phyloP scores from a whole-genome alignment of 92 coral and sea anemone genomes.

The Palythoa heliodiscus region DNA sequence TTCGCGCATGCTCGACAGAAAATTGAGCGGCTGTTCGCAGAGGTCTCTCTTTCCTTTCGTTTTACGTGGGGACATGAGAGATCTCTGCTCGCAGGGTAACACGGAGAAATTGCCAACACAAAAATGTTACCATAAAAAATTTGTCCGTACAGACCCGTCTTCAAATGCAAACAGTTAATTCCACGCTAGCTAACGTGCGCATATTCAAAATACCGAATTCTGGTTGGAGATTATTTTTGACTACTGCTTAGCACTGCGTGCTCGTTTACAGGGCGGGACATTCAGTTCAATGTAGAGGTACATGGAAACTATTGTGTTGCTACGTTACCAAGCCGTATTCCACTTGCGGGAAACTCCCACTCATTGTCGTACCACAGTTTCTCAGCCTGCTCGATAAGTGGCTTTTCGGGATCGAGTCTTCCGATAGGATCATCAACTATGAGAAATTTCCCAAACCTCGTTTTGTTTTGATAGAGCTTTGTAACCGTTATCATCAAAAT shows the following conservation, averaged over 20 bases:
- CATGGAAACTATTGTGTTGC: background rate
- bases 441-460: constrained; percentile 76
- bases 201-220: background rate
- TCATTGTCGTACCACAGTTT: constrained; percentile 76
- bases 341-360: constrained; percentile 90
- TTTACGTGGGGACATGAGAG: no score
- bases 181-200: no score
- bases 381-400: constrained; percentile 80
- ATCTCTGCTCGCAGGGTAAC: no score
- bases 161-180: no score
- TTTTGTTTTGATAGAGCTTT: constrained; percentile 75
- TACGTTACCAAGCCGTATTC: constrained; percentile 64
- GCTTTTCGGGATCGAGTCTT: constrained; percentile 69
- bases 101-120: no score
- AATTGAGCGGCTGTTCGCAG: no score
- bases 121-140: no score
- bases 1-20: no score
- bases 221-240: no score
- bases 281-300: background rate
- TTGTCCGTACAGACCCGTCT: no score
- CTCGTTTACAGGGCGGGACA: no score
- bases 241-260: background rate
- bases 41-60: no score
- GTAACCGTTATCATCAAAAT: constrained; percentile 49
- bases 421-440: constrained; percentile 70